phyloP scores from a whole-genome alignment of 2,888 invertebrate genomes.

The Heliconius aoede region DNA sequence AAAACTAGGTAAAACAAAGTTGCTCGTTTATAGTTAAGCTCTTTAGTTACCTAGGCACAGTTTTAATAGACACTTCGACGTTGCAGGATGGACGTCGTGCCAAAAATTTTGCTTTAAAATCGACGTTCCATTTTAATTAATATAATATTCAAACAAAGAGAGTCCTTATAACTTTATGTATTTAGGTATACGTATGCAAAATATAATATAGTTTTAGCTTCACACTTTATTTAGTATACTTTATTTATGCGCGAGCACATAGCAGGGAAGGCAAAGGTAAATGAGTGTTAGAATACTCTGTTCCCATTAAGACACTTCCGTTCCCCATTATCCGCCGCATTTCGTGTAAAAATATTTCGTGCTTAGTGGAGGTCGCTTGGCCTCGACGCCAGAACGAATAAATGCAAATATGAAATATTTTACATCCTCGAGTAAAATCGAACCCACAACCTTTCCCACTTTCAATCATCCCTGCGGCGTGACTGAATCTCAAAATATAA shows the following conservation, averaged over 20 bases:
- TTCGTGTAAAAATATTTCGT: neutral
- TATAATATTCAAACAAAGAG: slow-evolving; percentile 14
- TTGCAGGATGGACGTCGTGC: slow-evolving; percentile 30
- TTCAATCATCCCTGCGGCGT: neutral
- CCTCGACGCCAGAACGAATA: neutral
- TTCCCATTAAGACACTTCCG: neutral
- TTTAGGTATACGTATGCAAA: neutral
- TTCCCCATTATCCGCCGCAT: neutral
- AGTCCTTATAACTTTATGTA: neutral
- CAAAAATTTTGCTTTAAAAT: slow-evolving; percentile 33
- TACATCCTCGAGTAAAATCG: neutral
- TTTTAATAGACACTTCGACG: slow-evolving; percentile 14
- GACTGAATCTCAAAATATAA: neutral
- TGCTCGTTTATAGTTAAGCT: neutral
- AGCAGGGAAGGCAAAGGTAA: neutral
- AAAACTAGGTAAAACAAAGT: slow-evolving; percentile 5
- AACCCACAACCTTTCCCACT: neutral
- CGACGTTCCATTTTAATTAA: slow-evolving; percentile 34
- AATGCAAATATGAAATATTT: neutral
- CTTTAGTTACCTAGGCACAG: neutral
- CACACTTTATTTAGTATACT: no score
- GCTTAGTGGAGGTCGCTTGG: neutral
- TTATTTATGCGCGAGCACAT: no score
- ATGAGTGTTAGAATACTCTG: no score
- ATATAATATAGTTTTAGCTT: neutral